phyloP scores from a whole-genome alignment of 2,888 invertebrate genomes.

The Doris montereyensis region DNA sequence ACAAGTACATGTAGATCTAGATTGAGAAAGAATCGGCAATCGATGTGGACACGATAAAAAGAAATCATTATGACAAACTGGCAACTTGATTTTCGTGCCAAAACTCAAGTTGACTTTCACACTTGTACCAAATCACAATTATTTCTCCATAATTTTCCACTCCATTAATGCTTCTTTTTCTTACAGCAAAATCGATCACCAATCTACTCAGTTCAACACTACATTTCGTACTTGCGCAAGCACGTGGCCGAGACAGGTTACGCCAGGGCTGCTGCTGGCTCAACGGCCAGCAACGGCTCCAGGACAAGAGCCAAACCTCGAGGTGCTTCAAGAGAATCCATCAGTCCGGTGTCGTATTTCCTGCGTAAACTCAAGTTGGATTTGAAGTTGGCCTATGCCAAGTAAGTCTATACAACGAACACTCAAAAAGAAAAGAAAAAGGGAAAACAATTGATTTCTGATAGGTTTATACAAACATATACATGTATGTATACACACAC shows the following conservation, averaged over 20 bases:
- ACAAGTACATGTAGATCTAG: too few relatives aligned
- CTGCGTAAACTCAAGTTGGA: constrained; percentile 89
- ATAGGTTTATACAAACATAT: too few relatives aligned
- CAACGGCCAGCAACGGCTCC: constrained; percentile 35
- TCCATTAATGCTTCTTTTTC: too few relatives aligned
- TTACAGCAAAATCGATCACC: constrained; percentile 59
- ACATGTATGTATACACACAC: too few relatives aligned
- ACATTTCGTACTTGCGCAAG: constrained; percentile 54
- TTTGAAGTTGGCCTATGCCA: constrained; percentile 88
- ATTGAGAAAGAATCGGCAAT: too few relatives aligned
- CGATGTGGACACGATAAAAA: too few relatives aligned
- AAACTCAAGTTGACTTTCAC: too few relatives aligned
- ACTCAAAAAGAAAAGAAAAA: not conserved
- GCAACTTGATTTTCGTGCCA: too few relatives aligned
- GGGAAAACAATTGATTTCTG: too few relatives aligned
- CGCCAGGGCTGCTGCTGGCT: not conserved
- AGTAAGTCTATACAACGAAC: constrained; percentile 76
- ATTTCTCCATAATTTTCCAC: too few relatives aligned
- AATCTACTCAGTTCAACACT: constrained; percentile 56
- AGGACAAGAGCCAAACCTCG: constrained; percentile 4
- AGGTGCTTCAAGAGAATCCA: constrained; percentile 69
- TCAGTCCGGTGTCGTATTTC: constrained; percentile 91
- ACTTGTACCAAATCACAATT: too few relatives aligned
- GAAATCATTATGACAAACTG: too few relatives aligned
- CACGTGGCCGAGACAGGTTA: constrained; percentile 46